phyloP scores from a whole-genome alignment of 1,140 invertebrate genomes.

The Dinothrombium tinctorium region DNA sequence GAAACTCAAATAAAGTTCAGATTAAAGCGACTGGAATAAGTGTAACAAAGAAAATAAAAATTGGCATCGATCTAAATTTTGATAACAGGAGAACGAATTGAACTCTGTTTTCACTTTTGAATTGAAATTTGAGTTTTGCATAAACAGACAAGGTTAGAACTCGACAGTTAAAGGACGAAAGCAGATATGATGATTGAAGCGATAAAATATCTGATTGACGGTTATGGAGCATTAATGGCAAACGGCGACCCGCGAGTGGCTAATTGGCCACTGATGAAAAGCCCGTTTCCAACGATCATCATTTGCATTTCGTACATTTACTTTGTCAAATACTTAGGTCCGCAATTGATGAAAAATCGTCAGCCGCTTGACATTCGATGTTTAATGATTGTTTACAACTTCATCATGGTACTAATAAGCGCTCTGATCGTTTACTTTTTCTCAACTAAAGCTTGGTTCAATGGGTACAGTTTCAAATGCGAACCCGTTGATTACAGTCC shows the following conservation, averaged over 20 bases:
- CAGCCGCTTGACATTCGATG: slow-evolving; percentile 54
- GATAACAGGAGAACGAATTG: no score
- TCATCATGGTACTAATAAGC: slow-evolving; percentile 17
- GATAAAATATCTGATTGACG: neutral
- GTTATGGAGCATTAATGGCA: slow-evolving; percentile 1
- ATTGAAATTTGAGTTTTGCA: no score
- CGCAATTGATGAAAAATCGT: slow-evolving; percentile 58
- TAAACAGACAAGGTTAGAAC: no score
- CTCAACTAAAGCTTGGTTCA: slow-evolving; percentile 15
- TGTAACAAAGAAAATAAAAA: no score
- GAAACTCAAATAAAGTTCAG: no score
- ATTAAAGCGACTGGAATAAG: no score
- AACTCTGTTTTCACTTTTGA: no score
- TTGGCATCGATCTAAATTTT: no score
- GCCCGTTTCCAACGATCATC: slow-evolving; percentile 59
- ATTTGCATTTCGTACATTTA: slow-evolving; percentile 63
- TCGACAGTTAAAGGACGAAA: no score
- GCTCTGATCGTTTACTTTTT: slow-evolving; percentile 12
- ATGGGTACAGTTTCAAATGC: slow-evolving; percentile 16
- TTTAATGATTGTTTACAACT: slow-evolving; percentile 55
- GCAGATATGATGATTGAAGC: no score
- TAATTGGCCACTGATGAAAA: slow-evolving; percentile 68
- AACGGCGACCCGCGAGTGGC: slow-evolving; percentile 46
- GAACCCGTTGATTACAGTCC: slow-evolving; percentile 17
- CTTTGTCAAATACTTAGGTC: slow-evolving; percentile 47